Base-by-base conservation (phyloP, 1,140 invertebrate genomes). In the Drosophila kohkoa region DNA sequence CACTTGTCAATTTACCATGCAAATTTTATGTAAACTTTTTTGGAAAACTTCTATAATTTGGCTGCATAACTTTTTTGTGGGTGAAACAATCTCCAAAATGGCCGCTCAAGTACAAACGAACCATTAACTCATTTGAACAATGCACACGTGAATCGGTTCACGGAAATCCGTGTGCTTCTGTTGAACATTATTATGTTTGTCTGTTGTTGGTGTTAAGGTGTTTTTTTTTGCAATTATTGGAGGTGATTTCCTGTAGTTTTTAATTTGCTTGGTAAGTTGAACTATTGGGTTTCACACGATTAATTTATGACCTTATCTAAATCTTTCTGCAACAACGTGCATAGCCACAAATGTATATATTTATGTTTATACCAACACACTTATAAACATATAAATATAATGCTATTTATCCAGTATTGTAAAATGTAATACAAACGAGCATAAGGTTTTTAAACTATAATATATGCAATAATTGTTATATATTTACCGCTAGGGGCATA, bases 71-170 rank as follows among this genome's bases (percentile, higher is more conserved):
- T 87, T 87, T 87, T 87, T 86, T 81, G 79, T 86, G 79, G 75
- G 81, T 85, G 81, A 85, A 85, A 85, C 80, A 87, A 82, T 87
- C 83, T 87, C 85, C 83, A 87, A 87, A 87, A 87, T 87, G 83
- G 83, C 83, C 83, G 83, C 80, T 88, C 64, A 71, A 54, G 67
- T 75, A 64, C 67, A 70, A 58, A 45, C 41, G 73, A 76, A 76
- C 73, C 35, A 59, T 35, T 65, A 11, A 38, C 43, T 76, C 73
- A 76, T 65, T 64, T 64, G 72, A 75, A 70, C 59, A 48, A 70
- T 58, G 59, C 67, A 62, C 52, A 71, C 45, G 67, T 70, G 72
- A 75, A 62, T 62, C 49, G 59, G 71, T 69, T 74, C 70, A 41
- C 45, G 45, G 11, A 60, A 45, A 68, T 16, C 41, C 46, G 46